Conservation (phyloP, 1,140 invertebrate species). For the Drosophila bifasciata region DNA sequence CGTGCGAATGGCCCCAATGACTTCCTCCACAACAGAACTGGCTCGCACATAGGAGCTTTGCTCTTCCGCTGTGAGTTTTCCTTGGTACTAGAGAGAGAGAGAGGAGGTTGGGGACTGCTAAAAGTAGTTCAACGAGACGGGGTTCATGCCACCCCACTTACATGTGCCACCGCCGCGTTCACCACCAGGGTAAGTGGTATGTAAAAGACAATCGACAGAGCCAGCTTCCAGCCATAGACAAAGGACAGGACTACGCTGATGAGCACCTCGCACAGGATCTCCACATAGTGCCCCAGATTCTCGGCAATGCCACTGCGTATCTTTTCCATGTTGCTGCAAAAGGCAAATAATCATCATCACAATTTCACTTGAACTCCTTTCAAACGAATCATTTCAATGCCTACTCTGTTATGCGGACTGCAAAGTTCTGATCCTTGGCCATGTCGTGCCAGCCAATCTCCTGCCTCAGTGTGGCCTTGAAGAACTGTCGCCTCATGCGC, state of each 20-base stretch:
- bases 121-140: too few relatives aligned
- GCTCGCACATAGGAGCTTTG: slow-evolving; percentile 90
- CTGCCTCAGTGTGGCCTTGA: slow-evolving; percentile 91
- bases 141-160: slow-evolving; percentile 82
- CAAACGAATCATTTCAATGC: slow-evolving; percentile 49
- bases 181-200: slow-evolving; percentile 91
- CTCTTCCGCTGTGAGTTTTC: slow-evolving; percentile 88
- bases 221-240: slow-evolving; percentile 91
- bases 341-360: too few relatives aligned
- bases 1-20: slow-evolving; percentile 90
- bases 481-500: slow-evolving; percentile 88
- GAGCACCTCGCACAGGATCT: slow-evolving; percentile 88
- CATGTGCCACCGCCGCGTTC: slow-evolving; percentile 87
- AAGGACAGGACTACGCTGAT: slow-evolving; percentile 89
- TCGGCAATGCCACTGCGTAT: slow-evolving; percentile 94
- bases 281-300: slow-evolving; percentile 92
- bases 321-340: slow-evolving; percentile 92
- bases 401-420: slow-evolving; percentile 93
- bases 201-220: slow-evolving; percentile 91
- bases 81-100: slow-evolving; percentile 88
- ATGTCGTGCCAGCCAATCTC: slow-evolving; percentile 96
- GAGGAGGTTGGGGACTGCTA: slow-evolving; percentile 83
- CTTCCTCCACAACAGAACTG: slow-evolving; percentile 91
- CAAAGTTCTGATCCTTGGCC: slow-evolving; percentile 92
- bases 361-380: neutral